Percentiles rank a stretch among this genome's conserved stretches.
phyloP scores from a whole-genome alignment of 2,888 invertebrate genomes.

The Sinohyriopsis cumingii region DNA sequence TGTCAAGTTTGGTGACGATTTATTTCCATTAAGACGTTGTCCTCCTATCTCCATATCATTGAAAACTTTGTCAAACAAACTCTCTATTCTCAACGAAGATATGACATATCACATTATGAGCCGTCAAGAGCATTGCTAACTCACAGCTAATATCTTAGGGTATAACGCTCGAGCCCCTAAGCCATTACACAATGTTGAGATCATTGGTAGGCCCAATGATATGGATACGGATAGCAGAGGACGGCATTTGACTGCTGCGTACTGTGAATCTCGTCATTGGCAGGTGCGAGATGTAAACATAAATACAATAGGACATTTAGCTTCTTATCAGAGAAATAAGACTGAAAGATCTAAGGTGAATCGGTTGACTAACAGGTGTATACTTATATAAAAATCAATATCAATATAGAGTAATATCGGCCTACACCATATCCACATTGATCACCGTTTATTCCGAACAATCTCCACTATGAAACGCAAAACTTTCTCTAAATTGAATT shows the following conservation, averaged over 20 bases:
- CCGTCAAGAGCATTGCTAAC: slow-evolving; percentile 36
- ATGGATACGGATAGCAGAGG: slow-evolving; percentile 5
- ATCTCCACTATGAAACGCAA: slow-evolving; percentile 2
- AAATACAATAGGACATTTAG: slow-evolving; percentile 35
- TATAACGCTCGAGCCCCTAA: slow-evolving; percentile 20
- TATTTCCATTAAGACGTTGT: no score
- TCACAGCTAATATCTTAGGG: slow-evolving; percentile 27
- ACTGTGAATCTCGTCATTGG: slow-evolving; percentile 5
- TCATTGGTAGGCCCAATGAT: slow-evolving; percentile 9
- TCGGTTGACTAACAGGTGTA: slow-evolving; percentile 36
- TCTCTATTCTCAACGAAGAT: slow-evolving; percentile 11
- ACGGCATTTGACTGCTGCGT: slow-evolving; percentile 2
- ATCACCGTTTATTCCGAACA: slow-evolving; percentile 2
- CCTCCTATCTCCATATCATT: no score
- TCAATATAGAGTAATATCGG: slow-evolving; percentile 12
- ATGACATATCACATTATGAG: slow-evolving; percentile 20
- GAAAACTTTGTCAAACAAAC: no score
- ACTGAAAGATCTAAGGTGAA: slow-evolving; percentile 29
- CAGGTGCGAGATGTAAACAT: slow-evolving; percentile 51
- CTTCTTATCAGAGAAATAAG: slow-evolving; percentile 47
- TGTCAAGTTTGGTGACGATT: no score
- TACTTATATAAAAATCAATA: slow-evolving; percentile 30
- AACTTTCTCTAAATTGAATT: slow-evolving; percentile 6
- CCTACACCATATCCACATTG: slow-evolving; percentile 7
- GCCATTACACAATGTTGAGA: slow-evolving; percentile 28